Base-by-base conservation (phyloP, 2,888 invertebrate species). In the Agriopis aurantiaria region DNA sequence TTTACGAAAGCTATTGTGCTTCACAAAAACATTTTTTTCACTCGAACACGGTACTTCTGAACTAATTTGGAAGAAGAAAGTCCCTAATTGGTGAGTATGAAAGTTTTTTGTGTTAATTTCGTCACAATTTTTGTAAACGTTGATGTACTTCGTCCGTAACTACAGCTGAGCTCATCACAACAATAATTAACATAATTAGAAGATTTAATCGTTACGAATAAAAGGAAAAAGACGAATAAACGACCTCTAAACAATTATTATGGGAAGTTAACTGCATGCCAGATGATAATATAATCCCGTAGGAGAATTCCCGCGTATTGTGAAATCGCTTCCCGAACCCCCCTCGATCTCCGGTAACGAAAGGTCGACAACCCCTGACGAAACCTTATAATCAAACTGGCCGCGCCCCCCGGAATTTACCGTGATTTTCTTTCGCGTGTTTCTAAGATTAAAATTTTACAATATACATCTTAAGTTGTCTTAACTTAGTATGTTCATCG, bases 1-100 rank as follows among this genome's bases (percentile, higher is more conserved):
- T 70, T 65, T 70, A 59, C 70, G 68, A 69, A 68, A 71, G 65
- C 68, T 69, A 66, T 69, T 60, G 59, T 60, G 69, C 60, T 56
- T 68, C 40, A 53, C 17, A 62, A 73, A 75, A 75, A 70, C 58
- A 72, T 67, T 75, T 74, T 74, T 75, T 69, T 73, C 68, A 67
- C 72, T 63, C 45, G 56, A 75, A 69, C 55, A 63, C 57, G 68
- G 51, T 41, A 64, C 43, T 69, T 71, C 57, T 33, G 46, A 61
- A 64, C 62, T 53, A 17, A 71, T 73, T 76, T 68, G 45, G 65
- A 51, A 55, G 60, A 68, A 68, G 66, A 58, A 53, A 60, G 63
- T 48, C 57, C 41, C 40, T 46, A 55, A 60, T 67, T 65, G 74
- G 77, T 76, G 48, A 77, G 77, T 76, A 46, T 8, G 63, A 52